Evolutionary conservation across 2,113 vertebrate genomes (phyloP).

Genomic region (Gobio gobio): DNA sequence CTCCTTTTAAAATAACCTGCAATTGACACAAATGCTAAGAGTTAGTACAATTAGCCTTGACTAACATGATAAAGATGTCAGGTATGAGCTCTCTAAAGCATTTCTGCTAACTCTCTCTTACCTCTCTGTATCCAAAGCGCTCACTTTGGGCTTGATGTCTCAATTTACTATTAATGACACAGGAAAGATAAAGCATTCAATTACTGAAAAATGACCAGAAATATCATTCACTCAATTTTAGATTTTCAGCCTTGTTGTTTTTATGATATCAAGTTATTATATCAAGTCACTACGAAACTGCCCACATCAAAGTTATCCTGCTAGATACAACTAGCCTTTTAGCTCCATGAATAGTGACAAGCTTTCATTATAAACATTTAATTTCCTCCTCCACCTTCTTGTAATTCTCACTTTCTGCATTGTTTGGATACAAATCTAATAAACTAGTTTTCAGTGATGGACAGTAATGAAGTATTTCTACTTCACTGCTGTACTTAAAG

Average conservation of each 20-base stretch:
- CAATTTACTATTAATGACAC: constrained; percentile 81
- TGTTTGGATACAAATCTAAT: no score
- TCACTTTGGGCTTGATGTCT: constrained; percentile 91
- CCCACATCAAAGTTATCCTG: no score
- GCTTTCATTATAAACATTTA: no score
- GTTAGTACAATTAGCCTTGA: not conserved
- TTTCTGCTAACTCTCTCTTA: constrained; percentile 62
- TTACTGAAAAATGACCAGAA: not conserved
- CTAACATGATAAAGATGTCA: not conserved
- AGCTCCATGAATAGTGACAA: no score
- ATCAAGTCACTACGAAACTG: no score
- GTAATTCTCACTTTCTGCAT: no score
- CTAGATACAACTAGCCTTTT: no score
- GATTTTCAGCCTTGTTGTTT: not conserved
- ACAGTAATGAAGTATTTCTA: no score
- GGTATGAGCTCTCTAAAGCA: not conserved
- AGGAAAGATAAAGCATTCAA: constrained; percentile 32
- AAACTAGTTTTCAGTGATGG: no score
- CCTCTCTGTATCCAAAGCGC: constrained; percentile 92
- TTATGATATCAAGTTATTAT: not conserved
- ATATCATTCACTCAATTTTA: not conserved
- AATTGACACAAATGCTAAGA: not conserved
- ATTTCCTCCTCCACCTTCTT: no score
- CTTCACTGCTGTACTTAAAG: no score
- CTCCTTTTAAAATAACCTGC: constrained; percentile 57